These are phyloP conservation scores for Anguilla megastoma DNA, from an alignment of 2,797 vertebrate species.

Conservation along the genomic window DNA sequence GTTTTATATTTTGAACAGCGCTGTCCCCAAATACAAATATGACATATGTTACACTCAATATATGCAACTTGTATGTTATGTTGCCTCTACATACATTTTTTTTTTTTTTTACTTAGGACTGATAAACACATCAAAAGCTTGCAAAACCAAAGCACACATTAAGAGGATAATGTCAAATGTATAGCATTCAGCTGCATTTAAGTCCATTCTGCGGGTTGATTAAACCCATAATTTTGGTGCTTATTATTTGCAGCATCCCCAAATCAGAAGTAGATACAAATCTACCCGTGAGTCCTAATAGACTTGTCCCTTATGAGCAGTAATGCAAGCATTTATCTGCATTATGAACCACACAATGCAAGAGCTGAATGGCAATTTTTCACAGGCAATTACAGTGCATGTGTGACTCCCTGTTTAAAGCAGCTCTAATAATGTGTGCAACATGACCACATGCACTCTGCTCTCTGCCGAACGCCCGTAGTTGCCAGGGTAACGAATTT, in stretches of 20 bases:
- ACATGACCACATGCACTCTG: conserved; percentile 86
- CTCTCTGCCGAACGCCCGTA: conserved; percentile 81
- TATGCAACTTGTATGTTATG: neutral
- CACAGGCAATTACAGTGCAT: conserved; percentile 91
- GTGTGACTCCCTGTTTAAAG: conserved; percentile 85
- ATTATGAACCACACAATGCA: conserved; percentile 94
- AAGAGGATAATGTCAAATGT: conserved; percentile 44
- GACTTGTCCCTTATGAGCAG: conserved; percentile 86
- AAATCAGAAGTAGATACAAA: conserved; percentile 80
- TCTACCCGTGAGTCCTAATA: conserved; percentile 88
- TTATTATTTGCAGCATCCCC: conserved; percentile 82
- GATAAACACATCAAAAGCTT: conserved; percentile 8
- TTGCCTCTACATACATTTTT: neutral
- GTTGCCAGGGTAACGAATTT: conserved; percentile 90
- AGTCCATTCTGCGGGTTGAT: conserved; percentile 82
- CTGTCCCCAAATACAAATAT: neutral
- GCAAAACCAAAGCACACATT: conserved; percentile 23
- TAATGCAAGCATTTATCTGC: conserved; percentile 95
- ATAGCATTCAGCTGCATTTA: conserved; percentile 74
- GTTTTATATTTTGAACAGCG: neutral
- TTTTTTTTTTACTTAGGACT: conserved; percentile 1
- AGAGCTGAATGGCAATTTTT: conserved; percentile 92
- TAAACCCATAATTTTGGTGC: conserved; percentile 83
- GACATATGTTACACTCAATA: neutral
- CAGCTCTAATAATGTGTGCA: conserved; percentile 90